These are phyloP conservation scores for Phoeniculus purpureus DNA, from an alignment of 2,797 vertebrate genomes.

Conservation along the genomic window DNA sequence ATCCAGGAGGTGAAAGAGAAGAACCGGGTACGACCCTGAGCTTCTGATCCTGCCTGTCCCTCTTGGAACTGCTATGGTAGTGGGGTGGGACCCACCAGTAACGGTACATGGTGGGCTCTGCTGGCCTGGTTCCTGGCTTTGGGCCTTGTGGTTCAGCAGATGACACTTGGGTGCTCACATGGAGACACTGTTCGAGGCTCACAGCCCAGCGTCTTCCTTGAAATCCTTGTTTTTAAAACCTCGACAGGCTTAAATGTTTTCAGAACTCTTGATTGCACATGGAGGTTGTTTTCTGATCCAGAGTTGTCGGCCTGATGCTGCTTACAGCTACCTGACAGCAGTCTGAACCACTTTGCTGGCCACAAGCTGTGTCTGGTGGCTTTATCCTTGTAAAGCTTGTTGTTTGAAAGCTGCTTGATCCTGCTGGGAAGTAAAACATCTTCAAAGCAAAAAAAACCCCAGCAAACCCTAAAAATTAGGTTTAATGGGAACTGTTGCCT, in stretches of 20 bases:
- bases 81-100: fast-evolving
- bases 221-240: not conserved
- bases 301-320: not conserved
- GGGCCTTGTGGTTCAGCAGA: fast-evolving
- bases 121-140: fast-evolving
- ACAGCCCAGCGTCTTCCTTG: not conserved
- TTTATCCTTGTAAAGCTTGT: not conserved
- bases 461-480: not conserved
- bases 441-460: not conserved
- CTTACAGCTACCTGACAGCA: fast-evolving
- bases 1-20: conserved; percentile 89
- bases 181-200: fast-evolving
- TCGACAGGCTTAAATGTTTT: not conserved
- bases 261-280: fast-evolving
- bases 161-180: not conserved
- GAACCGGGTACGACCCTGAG: conserved; percentile 79
- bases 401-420: not conserved
- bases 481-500: not conserved
- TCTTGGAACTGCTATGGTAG: no score
- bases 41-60: not conserved
- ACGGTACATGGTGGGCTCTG: fast-evolving
- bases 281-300: not conserved
- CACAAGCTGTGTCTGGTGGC: not conserved
- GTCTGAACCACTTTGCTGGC: not conserved
- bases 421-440: fast-evolving